Percentiles rank a stretch among this genome's conserved stretches.
Evolutionary conservation across 1,140 invertebrate genomes (phyloP).

Genomic region (Drosophila orosa): DNA sequence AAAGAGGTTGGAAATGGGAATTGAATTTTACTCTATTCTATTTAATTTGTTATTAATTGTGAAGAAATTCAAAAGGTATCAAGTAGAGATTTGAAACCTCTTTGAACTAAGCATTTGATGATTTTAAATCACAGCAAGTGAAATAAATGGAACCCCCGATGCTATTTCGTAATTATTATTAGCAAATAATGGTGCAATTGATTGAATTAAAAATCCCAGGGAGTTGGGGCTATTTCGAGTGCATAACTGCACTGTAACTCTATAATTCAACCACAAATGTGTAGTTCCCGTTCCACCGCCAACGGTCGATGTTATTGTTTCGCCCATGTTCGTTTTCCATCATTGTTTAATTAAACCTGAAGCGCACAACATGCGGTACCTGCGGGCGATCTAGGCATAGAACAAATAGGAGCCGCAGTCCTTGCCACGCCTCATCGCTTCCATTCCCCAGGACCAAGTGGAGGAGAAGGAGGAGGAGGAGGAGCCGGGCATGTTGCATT

Average conservation of each 20-base stretch:
- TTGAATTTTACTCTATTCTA: background rate
- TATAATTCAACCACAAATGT: slow-evolving; percentile 9
- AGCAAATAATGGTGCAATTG: slow-evolving; percentile 3
- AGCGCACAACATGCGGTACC: slow-evolving; percentile 77
- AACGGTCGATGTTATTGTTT: slow-evolving; percentile 41
- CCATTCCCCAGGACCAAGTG: background rate
- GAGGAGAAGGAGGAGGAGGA: background rate
- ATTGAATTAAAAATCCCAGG: slow-evolving; percentile 12
- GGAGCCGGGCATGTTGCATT: slow-evolving; percentile 14
- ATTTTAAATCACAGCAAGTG: background rate
- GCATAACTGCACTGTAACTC: slow-evolving; percentile 13
- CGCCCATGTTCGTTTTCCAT: slow-evolving; percentile 62
- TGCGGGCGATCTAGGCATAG: slow-evolving; percentile 55
- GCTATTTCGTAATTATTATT: slow-evolving; percentile 1
- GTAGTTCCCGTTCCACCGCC: background rate
- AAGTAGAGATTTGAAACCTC: background rate
- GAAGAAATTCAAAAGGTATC: background rate
- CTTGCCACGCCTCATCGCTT: background rate
- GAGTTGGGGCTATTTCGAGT: slow-evolving; percentile 5
- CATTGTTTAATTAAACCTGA: slow-evolving; percentile 81
- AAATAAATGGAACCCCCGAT: slow-evolving; percentile 1
- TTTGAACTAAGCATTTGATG: background rate
- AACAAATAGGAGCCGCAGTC: slow-evolving; percentile 42
- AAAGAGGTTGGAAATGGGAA: background rate
- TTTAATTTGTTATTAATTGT: background rate